These are phyloP conservation scores for Chelon auratus DNA, from an alignment of 2,797 vertebrate genomes.

Conservation along the genomic window DNA sequence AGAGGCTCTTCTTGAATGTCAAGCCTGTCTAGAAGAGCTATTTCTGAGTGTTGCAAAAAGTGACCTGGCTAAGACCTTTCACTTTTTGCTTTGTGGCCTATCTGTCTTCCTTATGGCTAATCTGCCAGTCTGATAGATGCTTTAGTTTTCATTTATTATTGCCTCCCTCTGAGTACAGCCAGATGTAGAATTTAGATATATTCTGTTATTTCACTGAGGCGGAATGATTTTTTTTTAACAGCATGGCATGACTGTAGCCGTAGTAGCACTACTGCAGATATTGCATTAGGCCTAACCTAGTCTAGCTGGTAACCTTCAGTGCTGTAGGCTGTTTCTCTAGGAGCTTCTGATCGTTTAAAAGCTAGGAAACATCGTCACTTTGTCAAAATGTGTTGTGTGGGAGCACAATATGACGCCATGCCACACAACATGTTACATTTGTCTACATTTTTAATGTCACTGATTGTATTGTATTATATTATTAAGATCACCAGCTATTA, in stretches of 20 bases:
- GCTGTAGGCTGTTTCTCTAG: constrained; percentile 80
- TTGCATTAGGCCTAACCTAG: constrained; percentile 73
- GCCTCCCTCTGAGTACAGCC: constrained; percentile 59
- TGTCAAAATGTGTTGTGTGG: constrained; percentile 30
- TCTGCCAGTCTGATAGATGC: constrained; percentile 73
- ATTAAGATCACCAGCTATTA: not conserved
- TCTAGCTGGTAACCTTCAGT: constrained; percentile 63
- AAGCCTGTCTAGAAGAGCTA: constrained; percentile 64
- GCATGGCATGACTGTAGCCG: constrained; percentile 80
- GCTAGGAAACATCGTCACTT: constrained; percentile 24
- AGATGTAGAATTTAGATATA: constrained; percentile 70
- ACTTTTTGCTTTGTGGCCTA: constrained; percentile 76
- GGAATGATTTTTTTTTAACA: constrained; percentile 74
- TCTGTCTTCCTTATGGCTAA: constrained; percentile 76
- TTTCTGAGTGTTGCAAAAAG: constrained; percentile 78
- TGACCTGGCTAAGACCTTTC: constrained; percentile 76
- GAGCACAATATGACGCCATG: not conserved
- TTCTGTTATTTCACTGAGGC: constrained; percentile 64
- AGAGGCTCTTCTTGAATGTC: constrained; percentile 51
- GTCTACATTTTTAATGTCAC: not conserved
- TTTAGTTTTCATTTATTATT: constrained; percentile 70
- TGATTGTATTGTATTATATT: not conserved
- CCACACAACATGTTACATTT: not conserved
- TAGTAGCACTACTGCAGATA: constrained; percentile 66
- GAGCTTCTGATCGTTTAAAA: constrained; percentile 44